These are phyloP conservation scores for Orthosia gothica DNA, from an alignment of 2,888 invertebrate species.

Conservation along the genomic window DNA sequence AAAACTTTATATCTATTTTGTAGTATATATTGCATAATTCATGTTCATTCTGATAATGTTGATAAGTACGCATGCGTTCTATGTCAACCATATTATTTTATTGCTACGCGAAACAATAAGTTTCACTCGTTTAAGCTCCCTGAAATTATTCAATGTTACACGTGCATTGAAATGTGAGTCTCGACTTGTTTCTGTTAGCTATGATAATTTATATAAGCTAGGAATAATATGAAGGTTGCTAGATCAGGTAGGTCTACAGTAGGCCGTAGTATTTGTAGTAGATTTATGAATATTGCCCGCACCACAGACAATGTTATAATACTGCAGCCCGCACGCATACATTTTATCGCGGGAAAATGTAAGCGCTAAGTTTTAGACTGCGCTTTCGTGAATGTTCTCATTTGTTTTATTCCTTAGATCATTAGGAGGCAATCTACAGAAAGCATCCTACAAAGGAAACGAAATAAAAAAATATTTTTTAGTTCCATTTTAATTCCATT, in stretches of 20 bases:
- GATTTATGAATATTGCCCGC: conserved; percentile 15
- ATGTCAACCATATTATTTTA: conserved; percentile 2
- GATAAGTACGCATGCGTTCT: neutral
- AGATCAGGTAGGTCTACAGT: conserved; percentile 16
- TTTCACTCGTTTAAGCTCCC: neutral
- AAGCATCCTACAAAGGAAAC: too few species aligned
- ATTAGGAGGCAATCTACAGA: neutral
- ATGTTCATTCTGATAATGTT: neutral
- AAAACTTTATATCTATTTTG: conserved; percentile 21
- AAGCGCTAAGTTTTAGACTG: neutral
- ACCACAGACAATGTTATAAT: too few species aligned
- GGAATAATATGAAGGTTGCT: conserved; percentile 39
- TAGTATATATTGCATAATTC: conserved; percentile 14
- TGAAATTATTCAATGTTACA: conserved; percentile 23
- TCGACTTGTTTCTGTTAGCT: conserved; percentile 21
- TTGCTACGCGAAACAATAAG: neutral
- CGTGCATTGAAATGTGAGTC: conserved; percentile 21
- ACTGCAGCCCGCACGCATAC: conserved; percentile 22
- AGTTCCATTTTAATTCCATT: too few species aligned
- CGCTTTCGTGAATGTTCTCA: neutral
- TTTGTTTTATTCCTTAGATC: neutral
- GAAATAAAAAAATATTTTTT: neutral
- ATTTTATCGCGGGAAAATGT: conserved; percentile 44
- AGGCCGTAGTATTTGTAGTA: conserved; percentile 4
- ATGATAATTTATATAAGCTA: conserved; percentile 30